A percentile compares a stretch with the other conserved stretches of the same genome.
Conservation (phyloP, 2,888 invertebrate genomes). For the Thymelicus sylvestris region DNA sequence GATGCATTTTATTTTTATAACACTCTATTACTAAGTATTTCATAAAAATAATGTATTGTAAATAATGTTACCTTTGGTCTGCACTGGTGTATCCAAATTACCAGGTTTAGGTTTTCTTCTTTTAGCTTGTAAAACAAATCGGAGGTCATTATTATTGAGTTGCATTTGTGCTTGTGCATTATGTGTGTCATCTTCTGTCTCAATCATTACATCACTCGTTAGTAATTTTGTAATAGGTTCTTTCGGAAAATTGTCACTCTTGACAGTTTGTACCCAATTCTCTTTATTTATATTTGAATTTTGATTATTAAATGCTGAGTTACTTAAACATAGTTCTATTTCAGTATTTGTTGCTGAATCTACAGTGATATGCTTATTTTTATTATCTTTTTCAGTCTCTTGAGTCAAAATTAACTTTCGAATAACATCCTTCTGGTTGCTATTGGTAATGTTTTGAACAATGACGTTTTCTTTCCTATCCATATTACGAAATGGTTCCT, state of each 20-base stretch:
- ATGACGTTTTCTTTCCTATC: background rate
- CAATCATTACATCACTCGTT: background rate
- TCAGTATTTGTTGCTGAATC: background rate
- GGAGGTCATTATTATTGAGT: slow-evolving; percentile 53
- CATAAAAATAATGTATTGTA: too few relatives aligned
- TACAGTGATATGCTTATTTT: background rate
- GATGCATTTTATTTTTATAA: too few relatives aligned
- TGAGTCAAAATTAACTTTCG: background rate
- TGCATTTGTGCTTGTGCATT: slow-evolving; percentile 1
- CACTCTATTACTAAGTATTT: too few relatives aligned
- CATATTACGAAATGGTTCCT: slow-evolving; percentile 15
- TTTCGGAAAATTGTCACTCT: too few relatives aligned
- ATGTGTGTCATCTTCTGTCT: background rate
- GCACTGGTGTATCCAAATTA: background rate
- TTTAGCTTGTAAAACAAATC: slow-evolving; percentile 54
- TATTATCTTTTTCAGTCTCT: background rate
- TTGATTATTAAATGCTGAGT: background rate
- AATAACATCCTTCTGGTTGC: background rate
- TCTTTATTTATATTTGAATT: slow-evolving; percentile 2
- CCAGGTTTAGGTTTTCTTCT: slow-evolving; percentile 44
- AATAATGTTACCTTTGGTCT: slow-evolving; percentile 21
- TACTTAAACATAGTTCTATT: background rate
- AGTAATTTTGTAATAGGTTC: too few relatives aligned
- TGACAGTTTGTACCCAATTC: background rate
- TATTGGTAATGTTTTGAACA: background rate